phyloP scores from a whole-genome alignment of 2,888 invertebrate species.

The Meloe dianella region DNA sequence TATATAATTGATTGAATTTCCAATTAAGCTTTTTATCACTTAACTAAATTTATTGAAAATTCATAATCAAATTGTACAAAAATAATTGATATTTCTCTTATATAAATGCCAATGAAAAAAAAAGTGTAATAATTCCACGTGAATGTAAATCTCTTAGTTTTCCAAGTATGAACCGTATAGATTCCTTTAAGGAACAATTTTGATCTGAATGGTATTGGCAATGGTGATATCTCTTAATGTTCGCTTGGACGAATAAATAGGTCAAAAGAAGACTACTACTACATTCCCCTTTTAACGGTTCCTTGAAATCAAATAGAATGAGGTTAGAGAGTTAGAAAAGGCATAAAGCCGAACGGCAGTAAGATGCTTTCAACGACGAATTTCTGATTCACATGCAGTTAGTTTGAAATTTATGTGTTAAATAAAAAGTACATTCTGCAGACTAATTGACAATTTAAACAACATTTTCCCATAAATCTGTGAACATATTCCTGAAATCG shows the following conservation, averaged over 20 bases:
- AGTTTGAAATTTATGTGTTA: background rate
- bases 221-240: slow-evolving; percentile 47
- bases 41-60: slow-evolving; percentile 17
- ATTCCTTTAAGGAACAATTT: slow-evolving; percentile 28
- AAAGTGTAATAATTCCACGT: slow-evolving; percentile 14
- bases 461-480: background rate
- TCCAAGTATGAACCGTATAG: slow-evolving; percentile 31
- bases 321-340: slow-evolving; percentile 39
- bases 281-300: slow-evolving; percentile 46
- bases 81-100: background rate
- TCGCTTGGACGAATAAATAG: slow-evolving; percentile 46
- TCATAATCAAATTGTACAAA: slow-evolving; percentile 4
- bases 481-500: too few species aligned
- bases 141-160: slow-evolving; percentile 28
- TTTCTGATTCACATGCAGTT: background rate
- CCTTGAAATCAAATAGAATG: slow-evolving; percentile 44
- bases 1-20: slow-evolving; percentile 24
- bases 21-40: slow-evolving; percentile 15
- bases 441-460: too few species aligned
- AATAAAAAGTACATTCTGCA: background rate
- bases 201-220: slow-evolving; percentile 46
- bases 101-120: slow-evolving; percentile 3
- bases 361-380: background rate
- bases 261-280: slow-evolving; percentile 43
- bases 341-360: background rate